phyloP scores from a whole-genome alignment of 64 coral and sea anemone genomes.

The Stichodactyla mertensii region DNA sequence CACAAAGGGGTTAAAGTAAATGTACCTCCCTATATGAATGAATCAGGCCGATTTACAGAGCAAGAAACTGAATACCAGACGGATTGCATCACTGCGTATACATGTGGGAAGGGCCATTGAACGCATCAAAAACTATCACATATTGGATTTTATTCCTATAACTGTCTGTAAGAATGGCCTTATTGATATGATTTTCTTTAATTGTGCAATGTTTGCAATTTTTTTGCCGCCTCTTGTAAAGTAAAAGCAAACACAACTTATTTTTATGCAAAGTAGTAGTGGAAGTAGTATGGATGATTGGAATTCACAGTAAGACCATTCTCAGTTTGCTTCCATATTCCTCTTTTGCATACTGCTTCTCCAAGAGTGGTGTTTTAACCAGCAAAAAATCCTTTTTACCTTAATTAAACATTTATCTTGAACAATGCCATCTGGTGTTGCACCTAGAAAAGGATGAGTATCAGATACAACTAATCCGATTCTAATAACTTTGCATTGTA shows the following conservation, averaged over 20 bases:
- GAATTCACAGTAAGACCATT: neutral
- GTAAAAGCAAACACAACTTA: too few species aligned
- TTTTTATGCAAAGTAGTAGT: too few species aligned
- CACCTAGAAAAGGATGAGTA: too few species aligned
- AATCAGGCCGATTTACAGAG: slow-evolving; percentile 34
- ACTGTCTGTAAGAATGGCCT: neutral
- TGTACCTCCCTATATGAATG: slow-evolving; percentile 18
- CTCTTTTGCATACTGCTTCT: too few species aligned
- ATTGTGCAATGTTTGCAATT: slow-evolving; percentile 32
- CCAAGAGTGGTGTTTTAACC: too few species aligned
- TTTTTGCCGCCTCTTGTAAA: neutral
- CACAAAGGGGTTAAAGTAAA: neutral
- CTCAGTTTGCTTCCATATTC: too few species aligned
- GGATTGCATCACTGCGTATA: neutral
- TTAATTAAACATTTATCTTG: too few species aligned
- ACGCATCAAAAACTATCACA: neutral
- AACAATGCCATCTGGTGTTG: too few species aligned
- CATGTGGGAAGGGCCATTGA: neutral
- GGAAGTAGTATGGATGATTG: neutral
- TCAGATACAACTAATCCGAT: too few species aligned
- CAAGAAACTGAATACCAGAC: neutral
- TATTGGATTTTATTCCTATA: neutral
- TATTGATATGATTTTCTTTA: slow-evolving; percentile 1
- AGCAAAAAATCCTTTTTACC: too few species aligned
- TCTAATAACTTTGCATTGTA: too few species aligned